These are phyloP conservation scores for Tortricodes alternella DNA, from an alignment of 2,888 invertebrate species.

Conservation along the genomic window DNA sequence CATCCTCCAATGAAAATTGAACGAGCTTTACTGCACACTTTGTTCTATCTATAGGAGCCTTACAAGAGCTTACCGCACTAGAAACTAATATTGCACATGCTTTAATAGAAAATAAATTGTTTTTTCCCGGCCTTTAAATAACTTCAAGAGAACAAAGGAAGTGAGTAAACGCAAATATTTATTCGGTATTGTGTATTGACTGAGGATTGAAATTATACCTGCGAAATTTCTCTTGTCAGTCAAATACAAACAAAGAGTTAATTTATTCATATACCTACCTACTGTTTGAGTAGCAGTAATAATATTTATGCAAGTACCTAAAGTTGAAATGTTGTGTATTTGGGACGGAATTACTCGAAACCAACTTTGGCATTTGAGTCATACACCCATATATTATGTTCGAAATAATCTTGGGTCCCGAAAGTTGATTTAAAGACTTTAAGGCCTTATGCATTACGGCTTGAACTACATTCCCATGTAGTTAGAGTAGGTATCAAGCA, in stretches of 20 bases:
- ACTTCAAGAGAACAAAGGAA: constrained; percentile 19
- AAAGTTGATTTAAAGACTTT: too few species aligned
- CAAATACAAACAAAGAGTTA: constrained; percentile 20
- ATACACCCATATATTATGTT: too few species aligned
- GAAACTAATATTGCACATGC: constrained; percentile 40
- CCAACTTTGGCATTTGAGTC: too few species aligned
- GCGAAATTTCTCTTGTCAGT: constrained; percentile 23
- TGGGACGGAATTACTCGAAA: too few species aligned
- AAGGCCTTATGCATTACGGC: too few species aligned
- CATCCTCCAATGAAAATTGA: constrained; percentile 40
- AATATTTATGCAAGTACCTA: too few species aligned
- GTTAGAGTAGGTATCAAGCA: too few species aligned
- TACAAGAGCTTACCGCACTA: constrained; percentile 14
- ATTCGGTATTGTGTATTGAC: constrained; percentile 14
- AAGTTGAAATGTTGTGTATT: too few species aligned
- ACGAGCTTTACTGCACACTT: constrained; percentile 46
- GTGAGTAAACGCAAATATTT: constrained; percentile 25
- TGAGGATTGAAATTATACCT: constrained; percentile 22
- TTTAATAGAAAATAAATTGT: constrained; percentile 16
- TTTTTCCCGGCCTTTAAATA: neutral
- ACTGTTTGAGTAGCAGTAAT: neutral
- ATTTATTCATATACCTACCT: neutral
- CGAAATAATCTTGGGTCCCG: too few species aligned
- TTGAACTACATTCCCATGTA: too few species aligned
- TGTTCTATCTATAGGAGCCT: constrained; percentile 43